Conservation (phyloP, 2,113 vertebrate genomes). For the Sylvietta virens region DNA sequence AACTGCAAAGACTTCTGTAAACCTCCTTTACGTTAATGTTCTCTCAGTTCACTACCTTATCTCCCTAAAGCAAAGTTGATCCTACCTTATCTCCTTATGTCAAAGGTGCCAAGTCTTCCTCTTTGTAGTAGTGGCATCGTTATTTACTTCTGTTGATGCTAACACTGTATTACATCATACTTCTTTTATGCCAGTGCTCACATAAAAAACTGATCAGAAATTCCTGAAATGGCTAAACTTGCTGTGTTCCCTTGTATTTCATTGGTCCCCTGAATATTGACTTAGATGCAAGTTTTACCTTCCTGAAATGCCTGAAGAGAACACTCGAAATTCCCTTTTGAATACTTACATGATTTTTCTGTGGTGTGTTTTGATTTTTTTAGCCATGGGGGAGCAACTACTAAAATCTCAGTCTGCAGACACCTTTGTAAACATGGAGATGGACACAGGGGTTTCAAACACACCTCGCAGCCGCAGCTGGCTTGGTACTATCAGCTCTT, state of each 20-base stretch:
- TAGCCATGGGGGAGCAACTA: slow-evolving; percentile 82
- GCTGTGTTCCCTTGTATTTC: neutral
- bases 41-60: neutral
- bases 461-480: slow-evolving; percentile 81
- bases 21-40: neutral
- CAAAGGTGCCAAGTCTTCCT: neutral
- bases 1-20: neutral
- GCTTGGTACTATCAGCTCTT: slow-evolving; percentile 78
- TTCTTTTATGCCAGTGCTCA: neutral
- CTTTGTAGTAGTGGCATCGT: neutral
- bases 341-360: neutral
- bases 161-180: neutral
- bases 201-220: neutral
- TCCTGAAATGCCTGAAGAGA: neutral
- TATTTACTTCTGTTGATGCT: neutral
- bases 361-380: neutral
- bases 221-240: neutral
- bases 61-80: neutral
- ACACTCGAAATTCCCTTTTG: neutral
- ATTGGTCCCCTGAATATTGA: neutral
- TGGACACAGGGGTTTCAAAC: slow-evolving; percentile 76
- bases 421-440: slow-evolving; percentile 83
- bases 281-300: neutral
- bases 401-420: slow-evolving; percentile 90
- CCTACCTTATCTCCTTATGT: neutral